Base-by-base conservation (phyloP, 2,797 vertebrate species). In the Salarias fasciatus region DNA sequence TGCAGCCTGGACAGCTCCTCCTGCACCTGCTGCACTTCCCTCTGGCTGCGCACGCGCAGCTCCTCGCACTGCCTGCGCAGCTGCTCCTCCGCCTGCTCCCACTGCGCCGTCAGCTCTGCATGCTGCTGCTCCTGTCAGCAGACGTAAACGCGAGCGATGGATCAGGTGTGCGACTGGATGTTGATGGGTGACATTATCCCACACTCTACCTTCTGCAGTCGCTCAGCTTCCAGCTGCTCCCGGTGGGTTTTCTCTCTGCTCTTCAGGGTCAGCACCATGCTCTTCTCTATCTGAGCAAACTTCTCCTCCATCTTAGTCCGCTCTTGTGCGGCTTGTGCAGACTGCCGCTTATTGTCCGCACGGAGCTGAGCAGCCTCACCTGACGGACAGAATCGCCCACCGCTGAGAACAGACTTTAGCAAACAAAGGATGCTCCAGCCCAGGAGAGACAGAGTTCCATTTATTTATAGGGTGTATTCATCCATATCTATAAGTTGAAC, bases 21-120 rank as follows among this genome's bases (percentile, higher is more conserved):
- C 33, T 87, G 86, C 72, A 95, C 88, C 64, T 91, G 91, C 77
- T 92, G 88, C 51, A 88, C 87, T 64, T 93, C 86, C 11, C 82
- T 81, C 24, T 86, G 82, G 24, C 66, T 81, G 45, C 62, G 84
- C n/a, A 74, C 79, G 18, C 66, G 71, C 59, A 90, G 80, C 57
- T 94, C 91, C 65, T 94, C 88, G 31, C 72, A 85, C 64, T 93
- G 91, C 33, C 80, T 76, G 11, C 81, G 84, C 81, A 95, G 77
- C 70, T 77, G 85, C 51, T 77, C 77, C 29, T 92, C 81, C 0
- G 83, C 76, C 38, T 79, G 85, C 66, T 92, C 87, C 71, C 80
- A 86, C 78, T 93, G 89, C 18, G 85, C 72, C 4, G n/a, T 84
- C 79, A 95, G 72, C 46, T 89, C 87, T 2, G 72, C 75, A 41